Evolutionary conservation across 2,888 invertebrate species (phyloP).

Genomic region (Frankliniella intonsa): DNA sequence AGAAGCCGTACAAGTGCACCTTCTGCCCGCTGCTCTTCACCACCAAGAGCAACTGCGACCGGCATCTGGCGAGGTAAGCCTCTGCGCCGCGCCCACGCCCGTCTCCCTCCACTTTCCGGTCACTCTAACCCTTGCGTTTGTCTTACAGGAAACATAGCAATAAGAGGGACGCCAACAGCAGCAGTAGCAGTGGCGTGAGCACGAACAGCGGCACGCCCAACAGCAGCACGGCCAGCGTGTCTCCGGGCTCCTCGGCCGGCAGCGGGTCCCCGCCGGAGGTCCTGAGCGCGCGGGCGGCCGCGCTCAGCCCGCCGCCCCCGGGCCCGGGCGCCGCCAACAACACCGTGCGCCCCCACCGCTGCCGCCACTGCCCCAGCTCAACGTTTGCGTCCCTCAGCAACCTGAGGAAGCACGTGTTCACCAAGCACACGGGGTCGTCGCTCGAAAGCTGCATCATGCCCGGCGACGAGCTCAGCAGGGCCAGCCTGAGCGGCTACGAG

Average conservation of each 20-base stretch:
- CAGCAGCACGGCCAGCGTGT: constrained; percentile 17
- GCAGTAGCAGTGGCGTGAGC: constrained; percentile 10
- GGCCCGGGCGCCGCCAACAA: constrained; percentile 50
- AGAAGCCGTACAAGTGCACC: constrained; percentile 93
- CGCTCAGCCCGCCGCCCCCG: constrained; percentile 43
- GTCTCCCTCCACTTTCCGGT: background rate
- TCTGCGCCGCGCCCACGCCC: background rate
- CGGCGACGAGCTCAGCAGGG: constrained; percentile 37
- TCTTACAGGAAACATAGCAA: background rate
- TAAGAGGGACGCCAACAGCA: constrained; percentile 22
- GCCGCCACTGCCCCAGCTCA: constrained; percentile 74
- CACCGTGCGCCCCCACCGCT: constrained; percentile 73
- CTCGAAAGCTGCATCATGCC: constrained; percentile 41
- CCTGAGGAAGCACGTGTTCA: constrained; percentile 69
- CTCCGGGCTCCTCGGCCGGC: constrained; percentile 31
- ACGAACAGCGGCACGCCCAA: background rate
- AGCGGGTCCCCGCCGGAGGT: constrained; percentile 49
- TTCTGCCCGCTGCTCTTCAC: constrained; percentile 91
- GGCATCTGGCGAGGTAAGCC: constrained; percentile 77
- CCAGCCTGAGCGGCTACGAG: constrained; percentile 35
- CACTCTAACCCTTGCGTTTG: background rate
- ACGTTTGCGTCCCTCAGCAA: constrained; percentile 77
- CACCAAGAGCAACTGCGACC: constrained; percentile 95
- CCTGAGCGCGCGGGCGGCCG: constrained; percentile 46
- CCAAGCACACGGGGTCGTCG: constrained; percentile 56